A percentile compares a stretch with the other conserved stretches of the same genome.
These are phyloP conservation scores for Podocnemis expansa DNA, from an alignment of 2,113 vertebrate genomes.

Conservation along the genomic window DNA sequence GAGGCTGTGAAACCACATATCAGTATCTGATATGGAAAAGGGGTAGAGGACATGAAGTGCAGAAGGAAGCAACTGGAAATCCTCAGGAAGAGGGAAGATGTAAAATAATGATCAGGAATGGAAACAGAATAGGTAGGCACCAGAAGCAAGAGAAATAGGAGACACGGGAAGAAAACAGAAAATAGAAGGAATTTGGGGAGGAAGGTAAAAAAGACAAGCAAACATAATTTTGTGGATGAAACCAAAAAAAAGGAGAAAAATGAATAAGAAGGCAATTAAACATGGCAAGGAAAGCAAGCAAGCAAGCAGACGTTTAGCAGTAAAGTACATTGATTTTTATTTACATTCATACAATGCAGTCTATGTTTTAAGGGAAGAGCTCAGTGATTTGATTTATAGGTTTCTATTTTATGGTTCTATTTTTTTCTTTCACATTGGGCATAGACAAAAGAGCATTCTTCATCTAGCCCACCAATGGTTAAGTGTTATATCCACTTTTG, in stretches of 20 bases:
- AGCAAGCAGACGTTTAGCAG: background rate
- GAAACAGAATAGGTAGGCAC: background rate
- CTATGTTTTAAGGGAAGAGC: background rate
- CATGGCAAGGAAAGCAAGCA: fast-evolving
- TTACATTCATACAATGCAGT: background rate
- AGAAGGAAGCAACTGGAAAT: background rate
- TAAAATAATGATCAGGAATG: background rate
- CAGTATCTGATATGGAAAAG: background rate
- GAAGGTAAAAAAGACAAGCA: background rate
- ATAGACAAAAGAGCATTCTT: background rate
- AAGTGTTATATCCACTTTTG: background rate
- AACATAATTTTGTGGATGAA: background rate
- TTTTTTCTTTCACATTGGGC: background rate
- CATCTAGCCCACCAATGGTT: background rate
- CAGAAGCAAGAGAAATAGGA: background rate
- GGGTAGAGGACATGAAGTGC: background rate
- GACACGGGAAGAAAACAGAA: background rate
- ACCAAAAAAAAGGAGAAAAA: background rate
- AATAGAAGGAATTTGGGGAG: background rate
- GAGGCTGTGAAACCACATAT: background rate
- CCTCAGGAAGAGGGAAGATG: background rate
- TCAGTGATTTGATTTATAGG: background rate
- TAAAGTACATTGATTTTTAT: background rate
- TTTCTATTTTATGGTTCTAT: background rate
- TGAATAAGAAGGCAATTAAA: background rate